These are phyloP conservation scores for Pseudochromis fuscus DNA, from an alignment of 2,797 vertebrate genomes.

Conservation along the genomic window DNA sequence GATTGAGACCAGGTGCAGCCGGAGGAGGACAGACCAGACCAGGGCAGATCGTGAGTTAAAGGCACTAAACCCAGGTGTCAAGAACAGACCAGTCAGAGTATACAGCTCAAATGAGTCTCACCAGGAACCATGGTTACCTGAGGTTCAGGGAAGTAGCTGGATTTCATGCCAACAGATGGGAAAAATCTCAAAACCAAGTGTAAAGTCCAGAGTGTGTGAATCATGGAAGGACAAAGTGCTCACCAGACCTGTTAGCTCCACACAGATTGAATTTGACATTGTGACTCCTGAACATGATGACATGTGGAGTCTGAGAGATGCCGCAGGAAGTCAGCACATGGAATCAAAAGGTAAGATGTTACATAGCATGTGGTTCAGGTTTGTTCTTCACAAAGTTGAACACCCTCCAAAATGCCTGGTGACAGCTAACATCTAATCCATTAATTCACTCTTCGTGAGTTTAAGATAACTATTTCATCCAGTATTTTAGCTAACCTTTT, in stretches of 20 bases:
- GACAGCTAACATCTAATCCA: too few species aligned
- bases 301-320: not conserved
- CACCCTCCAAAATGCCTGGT: too few species aligned
- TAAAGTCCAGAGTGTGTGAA: constrained; percentile 5
- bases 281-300: constrained; percentile 39
- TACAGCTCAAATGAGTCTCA: not conserved
- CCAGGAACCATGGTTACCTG: not conserved
- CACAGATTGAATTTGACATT: constrained; percentile 43
- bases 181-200: not conserved
- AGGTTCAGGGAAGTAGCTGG: constrained; percentile 4
- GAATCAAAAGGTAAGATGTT: constrained; percentile 51
- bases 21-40: constrained; percentile 8
- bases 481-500: too few species aligned
- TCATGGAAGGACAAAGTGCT: constrained; percentile 6
- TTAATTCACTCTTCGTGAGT: too few species aligned
- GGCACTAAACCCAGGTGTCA: not conserved
- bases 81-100: not conserved
- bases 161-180: constrained; percentile 17
- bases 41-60: constrained; percentile 20
- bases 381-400: not conserved
- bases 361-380: not conserved
- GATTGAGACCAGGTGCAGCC: constrained; percentile 34
- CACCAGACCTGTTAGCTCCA: constrained; percentile 7
- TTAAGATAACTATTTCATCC: too few species aligned
- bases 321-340: constrained; percentile 14